phyloP scores from a whole-genome alignment of 2,888 invertebrate species.

The Sphinx pinastri region DNA sequence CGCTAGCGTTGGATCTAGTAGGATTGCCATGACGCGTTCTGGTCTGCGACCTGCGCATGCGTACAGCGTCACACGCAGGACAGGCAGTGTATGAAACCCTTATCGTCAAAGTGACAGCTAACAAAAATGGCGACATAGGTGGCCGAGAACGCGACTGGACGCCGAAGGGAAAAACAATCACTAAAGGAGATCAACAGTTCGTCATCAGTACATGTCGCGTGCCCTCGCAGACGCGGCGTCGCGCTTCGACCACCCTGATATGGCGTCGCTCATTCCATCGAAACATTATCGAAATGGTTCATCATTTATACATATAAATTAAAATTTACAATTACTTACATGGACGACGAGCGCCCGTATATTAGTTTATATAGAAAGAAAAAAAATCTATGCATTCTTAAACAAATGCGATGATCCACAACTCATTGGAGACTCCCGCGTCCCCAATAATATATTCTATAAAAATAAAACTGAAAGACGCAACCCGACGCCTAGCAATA shows the following conservation, averaged over 20 bases:
- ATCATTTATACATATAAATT: slow-evolving; percentile 33
- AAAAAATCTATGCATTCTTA: slow-evolving; percentile 73
- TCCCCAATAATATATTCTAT: slow-evolving; percentile 63
- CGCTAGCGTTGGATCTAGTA: not conserved
- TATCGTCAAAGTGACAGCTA: slow-evolving; percentile 16
- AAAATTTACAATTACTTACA: slow-evolving; percentile 23
- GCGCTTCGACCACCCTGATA: slow-evolving; percentile 4
- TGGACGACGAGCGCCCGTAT: slow-evolving; percentile 26
- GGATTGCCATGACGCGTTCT: not conserved
- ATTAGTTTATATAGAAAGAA: slow-evolving; percentile 44
- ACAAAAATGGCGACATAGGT: slow-evolving; percentile 20
- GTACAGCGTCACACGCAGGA: not conserved
- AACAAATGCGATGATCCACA: slow-evolving; percentile 73
- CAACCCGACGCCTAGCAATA: slow-evolving; percentile 60
- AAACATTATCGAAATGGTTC: slow-evolving; percentile 20
- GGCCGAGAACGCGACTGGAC: not conserved
- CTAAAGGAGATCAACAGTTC: slow-evolving; percentile 16
- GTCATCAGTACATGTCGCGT: not conserved
- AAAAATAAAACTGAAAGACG: slow-evolving; percentile 72
- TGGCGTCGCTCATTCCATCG: slow-evolving; percentile 5
- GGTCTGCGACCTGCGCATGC: not conserved
- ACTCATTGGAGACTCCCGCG: slow-evolving; percentile 53
- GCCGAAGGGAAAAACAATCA: not conserved
- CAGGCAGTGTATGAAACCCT: slow-evolving; percentile 22
- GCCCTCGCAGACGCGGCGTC: not conserved